A percentile compares a stretch with the other conserved stretches of the same genome.
These are phyloP conservation scores for Dynastes hyllus DNA, from an alignment of 2,888 invertebrate genomes.

Conservation along the genomic window DNA sequence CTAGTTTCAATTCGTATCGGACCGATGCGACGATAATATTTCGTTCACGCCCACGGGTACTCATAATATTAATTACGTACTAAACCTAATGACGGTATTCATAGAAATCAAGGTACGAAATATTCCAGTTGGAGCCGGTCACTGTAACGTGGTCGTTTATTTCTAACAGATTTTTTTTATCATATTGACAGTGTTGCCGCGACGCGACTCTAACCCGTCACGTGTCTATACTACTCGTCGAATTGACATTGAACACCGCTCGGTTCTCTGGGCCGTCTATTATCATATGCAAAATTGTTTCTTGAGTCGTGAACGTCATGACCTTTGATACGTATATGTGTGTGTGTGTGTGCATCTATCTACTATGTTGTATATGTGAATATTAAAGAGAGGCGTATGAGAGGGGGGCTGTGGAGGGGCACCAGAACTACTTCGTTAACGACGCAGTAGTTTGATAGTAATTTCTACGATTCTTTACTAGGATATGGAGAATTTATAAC, in stretches of 20 bases:
- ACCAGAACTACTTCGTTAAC: slow-evolving; percentile 6
- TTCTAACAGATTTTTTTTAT: slow-evolving; percentile 23
- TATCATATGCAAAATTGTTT: slow-evolving; percentile 52
- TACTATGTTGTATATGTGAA: slow-evolving; percentile 14
- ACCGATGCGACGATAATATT: too few species aligned
- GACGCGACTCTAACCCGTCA: slow-evolving; percentile 21
- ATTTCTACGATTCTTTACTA: slow-evolving; percentile 7
- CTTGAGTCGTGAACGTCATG: slow-evolving; percentile 50
- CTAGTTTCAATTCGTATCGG: too few species aligned
- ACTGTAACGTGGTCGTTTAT: slow-evolving; percentile 6
- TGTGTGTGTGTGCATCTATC: slow-evolving; percentile 17
- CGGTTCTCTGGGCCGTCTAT: slow-evolving; percentile 42
- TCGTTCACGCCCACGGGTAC: too few species aligned
- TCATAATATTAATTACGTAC: slow-evolving; percentile 4
- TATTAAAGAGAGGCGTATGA: slow-evolving; percentile 30
- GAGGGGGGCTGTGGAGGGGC: background rate
- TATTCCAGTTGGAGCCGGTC: slow-evolving; percentile 47
- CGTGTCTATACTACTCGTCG: slow-evolving; percentile 44
- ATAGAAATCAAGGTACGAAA: slow-evolving; percentile 35
- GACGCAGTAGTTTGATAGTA: slow-evolving; percentile 19
- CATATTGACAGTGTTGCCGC: slow-evolving; percentile 46
- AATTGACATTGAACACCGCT: slow-evolving; percentile 48
- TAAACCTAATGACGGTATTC: background rate
- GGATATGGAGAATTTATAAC: background rate
- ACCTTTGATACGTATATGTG: slow-evolving; percentile 46